These are phyloP conservation scores for Channa maculata DNA, from an alignment of 2,113 vertebrate species.

Conservation along the genomic window DNA sequence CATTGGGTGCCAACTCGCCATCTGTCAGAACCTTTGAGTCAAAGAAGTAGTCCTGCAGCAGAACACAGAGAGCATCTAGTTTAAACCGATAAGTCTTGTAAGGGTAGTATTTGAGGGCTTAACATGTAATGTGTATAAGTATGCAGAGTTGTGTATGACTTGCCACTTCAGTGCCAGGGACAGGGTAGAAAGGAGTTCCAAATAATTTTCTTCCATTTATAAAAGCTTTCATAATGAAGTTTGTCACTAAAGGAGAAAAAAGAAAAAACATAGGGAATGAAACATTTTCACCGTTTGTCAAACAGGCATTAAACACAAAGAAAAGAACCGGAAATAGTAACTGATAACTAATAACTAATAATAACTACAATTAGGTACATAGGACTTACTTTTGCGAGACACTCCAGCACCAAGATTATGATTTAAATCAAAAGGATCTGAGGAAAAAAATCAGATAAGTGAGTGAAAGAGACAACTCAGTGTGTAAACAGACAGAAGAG, in stretches of 20 bases:
- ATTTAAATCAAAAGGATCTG: conserved; percentile 99
- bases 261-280: not conserved
- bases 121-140: too few species aligned
- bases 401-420: conserved; percentile 99
- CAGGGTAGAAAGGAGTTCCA: conserved; percentile 93
- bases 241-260: conserved; percentile 89
- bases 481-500: fast-evolving
- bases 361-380: too few species aligned
- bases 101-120: too few species aligned
- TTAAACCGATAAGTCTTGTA: not conserved
- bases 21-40: conserved; percentile 97
- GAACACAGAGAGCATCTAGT: not conserved
- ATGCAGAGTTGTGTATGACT: conserved; percentile 50
- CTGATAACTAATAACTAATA: too few species aligned
- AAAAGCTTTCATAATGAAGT: conserved; percentile 99
- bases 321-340: not conserved
- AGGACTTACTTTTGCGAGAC: conserved; percentile 94
- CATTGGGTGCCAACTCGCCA: conserved; percentile 96
- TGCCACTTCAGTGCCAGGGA: conserved; percentile 92
- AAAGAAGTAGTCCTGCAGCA: conserved; percentile 94
- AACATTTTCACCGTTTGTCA: not conserved
- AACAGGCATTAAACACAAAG: not conserved
- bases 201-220: conserved; percentile 98
- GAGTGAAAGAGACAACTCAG: not conserved
- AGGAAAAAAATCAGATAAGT: conserved; percentile 34